phyloP scores from a whole-genome alignment of 2,888 invertebrate species.

The Alsophila aescularia region DNA sequence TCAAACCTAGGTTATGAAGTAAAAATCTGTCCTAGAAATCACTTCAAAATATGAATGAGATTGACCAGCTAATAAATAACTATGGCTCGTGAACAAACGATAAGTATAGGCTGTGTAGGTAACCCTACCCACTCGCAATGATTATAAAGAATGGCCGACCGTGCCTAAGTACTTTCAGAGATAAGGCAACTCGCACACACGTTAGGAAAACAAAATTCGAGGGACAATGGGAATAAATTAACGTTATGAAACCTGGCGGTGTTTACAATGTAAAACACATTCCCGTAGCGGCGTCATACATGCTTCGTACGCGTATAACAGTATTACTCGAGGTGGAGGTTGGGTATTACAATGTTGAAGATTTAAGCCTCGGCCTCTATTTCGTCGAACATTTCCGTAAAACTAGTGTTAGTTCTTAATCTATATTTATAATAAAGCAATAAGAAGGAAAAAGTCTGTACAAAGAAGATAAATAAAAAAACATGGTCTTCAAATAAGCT shows the following conservation, averaged over 20 bases:
- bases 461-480: too few species aligned
- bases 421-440: too few species aligned
- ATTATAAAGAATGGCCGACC: conserved; percentile 31
- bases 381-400: not conserved
- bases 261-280: conserved; percentile 40
- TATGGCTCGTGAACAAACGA: not conserved
- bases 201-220: conserved; percentile 47
- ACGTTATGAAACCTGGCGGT: conserved; percentile 39
- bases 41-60: too few species aligned
- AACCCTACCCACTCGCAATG: conserved; percentile 10
- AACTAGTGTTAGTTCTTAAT: not conserved
- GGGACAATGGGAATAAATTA: conserved; percentile 52
- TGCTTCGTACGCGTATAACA: not conserved
- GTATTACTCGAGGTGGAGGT: not conserved
- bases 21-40: too few species aligned
- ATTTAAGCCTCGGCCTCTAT: not conserved
- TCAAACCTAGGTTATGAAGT: too few species aligned
- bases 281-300: conserved; percentile 16
- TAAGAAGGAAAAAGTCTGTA: too few species aligned
- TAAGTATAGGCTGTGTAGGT: not conserved
- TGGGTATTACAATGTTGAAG: conserved; percentile 9
- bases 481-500: too few species aligned
- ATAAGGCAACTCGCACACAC: conserved; percentile 45
- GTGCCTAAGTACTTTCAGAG: conserved; percentile 34
- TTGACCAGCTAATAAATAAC: not conserved